Conservation (phyloP, 2,113 vertebrate species). For the Onychostoma macrolepis region DNA sequence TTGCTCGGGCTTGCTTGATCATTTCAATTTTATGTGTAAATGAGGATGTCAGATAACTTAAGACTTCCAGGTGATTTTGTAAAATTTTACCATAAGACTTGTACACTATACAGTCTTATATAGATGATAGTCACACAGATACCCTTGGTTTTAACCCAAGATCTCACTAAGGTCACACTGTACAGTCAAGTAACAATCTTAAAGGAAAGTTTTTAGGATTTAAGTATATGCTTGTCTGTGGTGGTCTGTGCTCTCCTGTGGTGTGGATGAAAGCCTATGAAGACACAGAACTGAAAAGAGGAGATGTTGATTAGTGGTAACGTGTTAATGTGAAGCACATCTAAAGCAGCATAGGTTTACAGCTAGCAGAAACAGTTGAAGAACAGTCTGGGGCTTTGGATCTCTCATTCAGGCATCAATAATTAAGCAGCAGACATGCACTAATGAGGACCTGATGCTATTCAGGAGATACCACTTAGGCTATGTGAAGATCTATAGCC, state of each 20-base stretch:
- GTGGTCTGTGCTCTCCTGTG: background rate
- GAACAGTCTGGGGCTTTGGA: background rate
- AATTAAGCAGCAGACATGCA: conserved; percentile 45
- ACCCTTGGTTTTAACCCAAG: background rate
- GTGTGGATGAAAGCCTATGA: background rate
- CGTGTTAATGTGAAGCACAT: conserved; percentile 18
- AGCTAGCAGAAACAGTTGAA: background rate
- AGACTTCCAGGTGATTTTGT: background rate
- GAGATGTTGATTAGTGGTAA: conserved; percentile 8
- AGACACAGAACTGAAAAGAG: background rate
- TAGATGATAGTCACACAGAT: background rate
- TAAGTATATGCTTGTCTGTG: background rate
- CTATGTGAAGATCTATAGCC: conserved; percentile 30
- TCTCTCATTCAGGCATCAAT: conserved; percentile 42
- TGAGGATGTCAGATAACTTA: background rate
- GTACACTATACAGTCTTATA: background rate
- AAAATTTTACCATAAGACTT: background rate
- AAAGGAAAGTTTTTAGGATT: background rate
- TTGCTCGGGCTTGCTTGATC: background rate
- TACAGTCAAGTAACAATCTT: background rate
- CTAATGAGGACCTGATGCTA: conserved; percentile 47
- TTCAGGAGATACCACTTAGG: conserved; percentile 37
- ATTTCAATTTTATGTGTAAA: background rate
- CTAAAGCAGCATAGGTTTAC: background rate
- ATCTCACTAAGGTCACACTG: background rate